Evolutionary conservation across 2,797 vertebrate species (phyloP), one percentile per base, ranked within the genome.

Genomic region (Cichlasoma orientale): DNA sequence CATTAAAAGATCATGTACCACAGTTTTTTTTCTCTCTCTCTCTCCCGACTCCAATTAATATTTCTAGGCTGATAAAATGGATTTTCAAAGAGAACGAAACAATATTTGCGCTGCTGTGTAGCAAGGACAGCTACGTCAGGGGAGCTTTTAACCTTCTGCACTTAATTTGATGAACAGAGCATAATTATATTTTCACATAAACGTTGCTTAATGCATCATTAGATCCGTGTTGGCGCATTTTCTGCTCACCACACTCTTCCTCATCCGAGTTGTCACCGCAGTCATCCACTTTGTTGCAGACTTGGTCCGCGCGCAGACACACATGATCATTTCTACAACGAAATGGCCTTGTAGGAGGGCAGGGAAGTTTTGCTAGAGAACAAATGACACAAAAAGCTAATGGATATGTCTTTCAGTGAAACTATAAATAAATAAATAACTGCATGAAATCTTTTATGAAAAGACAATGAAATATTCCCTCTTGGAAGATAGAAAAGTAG

Each of bases 221-320:
- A 69, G 21, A 33, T 58, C 19, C n/a, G 50, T 66, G 16, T 31
- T 3, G 23, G 36, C 44, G 61, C n/a, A 27, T 56, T 41, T 7
- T 66, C 33, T n/a, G 21, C 95, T 95, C 95, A 97, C 96, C 96
- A 25, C 98, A 99, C 89, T 96, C 95, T 72, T 97, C 97, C 93
- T 99, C 98, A 69, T 99, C 98, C 0, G 98, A 98, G 90, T 96
- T 97, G 94, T 99, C 98, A 0, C 97, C 97, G 12, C 98, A 99
- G 89, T 99, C 96, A 36, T 99, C 96, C 78, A 98, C 93, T 66
- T 96, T 96, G 89, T 99, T 97, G 94, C 98, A 99, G 59, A 97
- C 92, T 88, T 97, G 97, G 86, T 98, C 97, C 0, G 87, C 77
- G 73, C 97, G 95, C 61, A 99, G 95, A 86, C 98, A 99, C 82